phyloP scores from a whole-genome alignment of 2,113 vertebrate species.

The Esox niger region DNA sequence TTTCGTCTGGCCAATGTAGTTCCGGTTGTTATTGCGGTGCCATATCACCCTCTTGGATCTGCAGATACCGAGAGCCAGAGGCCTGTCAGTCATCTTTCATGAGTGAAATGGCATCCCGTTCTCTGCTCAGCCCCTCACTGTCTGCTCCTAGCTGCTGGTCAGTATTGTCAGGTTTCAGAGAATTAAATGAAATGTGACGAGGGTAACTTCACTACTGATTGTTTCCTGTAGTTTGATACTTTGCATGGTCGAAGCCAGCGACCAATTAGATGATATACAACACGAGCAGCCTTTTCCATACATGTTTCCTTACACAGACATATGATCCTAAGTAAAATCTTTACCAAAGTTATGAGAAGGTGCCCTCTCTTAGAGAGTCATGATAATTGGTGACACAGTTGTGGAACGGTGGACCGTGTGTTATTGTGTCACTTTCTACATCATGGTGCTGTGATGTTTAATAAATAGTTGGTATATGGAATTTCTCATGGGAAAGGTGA shows the following conservation, averaged over 20 bases:
- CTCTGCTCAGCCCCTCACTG: background rate
- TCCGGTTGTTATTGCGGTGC: background rate
- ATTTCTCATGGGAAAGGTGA: slow-evolving; percentile 8
- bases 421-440: background rate
- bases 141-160: background rate
- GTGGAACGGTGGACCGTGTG: background rate
- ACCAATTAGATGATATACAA: slow-evolving; percentile 15
- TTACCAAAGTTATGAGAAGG: background rate
- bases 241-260: background rate
- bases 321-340: slow-evolving; percentile 5
- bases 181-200: background rate
- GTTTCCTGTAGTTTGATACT: slow-evolving; percentile 7
- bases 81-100: slow-evolving; percentile 1
- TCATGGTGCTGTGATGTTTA: slow-evolving; percentile 21
- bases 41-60: slow-evolving; percentile 7
- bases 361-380: slow-evolving; percentile 4
- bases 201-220: background rate
- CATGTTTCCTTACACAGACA: slow-evolving; percentile 1
- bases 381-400: slow-evolving; percentile 31
- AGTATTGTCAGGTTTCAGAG: background rate
- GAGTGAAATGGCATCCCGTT: background rate
- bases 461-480: slow-evolving; percentile 20
- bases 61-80: background rate
- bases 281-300: background rate
- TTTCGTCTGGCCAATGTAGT: background rate